Evolutionary conservation across 2,113 vertebrate genomes (phyloP).

Genomic region (Lagopus leucura): DNA sequence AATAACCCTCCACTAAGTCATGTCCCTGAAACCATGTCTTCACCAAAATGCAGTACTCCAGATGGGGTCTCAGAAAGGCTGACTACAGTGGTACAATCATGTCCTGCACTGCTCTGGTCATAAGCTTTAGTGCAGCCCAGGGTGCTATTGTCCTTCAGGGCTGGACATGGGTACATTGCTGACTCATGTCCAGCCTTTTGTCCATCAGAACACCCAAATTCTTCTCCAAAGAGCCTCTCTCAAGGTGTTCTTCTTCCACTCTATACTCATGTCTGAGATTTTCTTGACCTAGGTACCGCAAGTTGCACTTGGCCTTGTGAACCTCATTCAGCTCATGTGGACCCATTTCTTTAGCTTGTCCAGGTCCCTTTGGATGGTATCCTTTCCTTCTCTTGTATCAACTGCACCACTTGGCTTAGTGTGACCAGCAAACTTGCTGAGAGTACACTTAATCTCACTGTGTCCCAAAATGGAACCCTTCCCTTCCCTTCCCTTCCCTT

Average conservation of each 20-base stretch:
- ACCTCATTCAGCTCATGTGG: not conserved
- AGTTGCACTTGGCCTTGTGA: not conserved
- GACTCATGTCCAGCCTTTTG: not conserved
- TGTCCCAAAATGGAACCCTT: not conserved
- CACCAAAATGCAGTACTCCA: too few species aligned
- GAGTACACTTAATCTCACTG: not conserved
- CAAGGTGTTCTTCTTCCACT: too few species aligned
- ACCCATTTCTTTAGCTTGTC: not conserved
- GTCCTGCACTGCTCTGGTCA: too few species aligned
- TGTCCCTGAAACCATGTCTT: too few species aligned
- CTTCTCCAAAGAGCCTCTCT: too few species aligned
- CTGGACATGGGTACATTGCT: not conserved
- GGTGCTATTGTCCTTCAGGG: too few species aligned
- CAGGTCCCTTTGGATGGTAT: not conserved
- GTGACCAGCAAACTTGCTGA: not conserved
- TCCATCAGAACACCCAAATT: too few species aligned
- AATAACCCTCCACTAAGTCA: too few species aligned
- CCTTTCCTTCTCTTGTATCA: not conserved
- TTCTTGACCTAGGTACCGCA: fast-evolving
- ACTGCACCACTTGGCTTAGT: not conserved
- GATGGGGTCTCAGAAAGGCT: too few species aligned
- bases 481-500: too few species aligned
- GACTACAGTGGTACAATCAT: too few species aligned
- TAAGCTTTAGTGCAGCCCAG: too few species aligned
- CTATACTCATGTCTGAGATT: not conserved